Base-by-base conservation (phyloP, 2,888 invertebrate species). In the Scaptomyza reducta region DNA sequence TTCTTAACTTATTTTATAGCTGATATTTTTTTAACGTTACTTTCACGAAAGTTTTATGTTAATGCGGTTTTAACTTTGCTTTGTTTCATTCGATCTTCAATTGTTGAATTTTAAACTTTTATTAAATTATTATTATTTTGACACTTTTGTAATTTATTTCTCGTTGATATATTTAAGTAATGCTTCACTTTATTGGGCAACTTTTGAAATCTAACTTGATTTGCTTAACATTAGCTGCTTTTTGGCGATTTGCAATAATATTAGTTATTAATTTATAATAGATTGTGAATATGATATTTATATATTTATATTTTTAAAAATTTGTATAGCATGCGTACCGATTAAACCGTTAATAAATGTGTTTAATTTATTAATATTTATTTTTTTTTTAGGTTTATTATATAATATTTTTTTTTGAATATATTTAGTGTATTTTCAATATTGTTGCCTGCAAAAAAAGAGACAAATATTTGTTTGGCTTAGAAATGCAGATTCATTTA, bases 391-490 rank as follows among this genome's bases (percentile, higher is more conserved):
- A 22, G 18, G 16, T 25, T 40, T 40, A 53, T 13, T 18, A 18
- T 7, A n/a, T n/a, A n/a, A n/a, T 31, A 45, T 41, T 14, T 33
- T 44, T 54, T 14, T 4, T 27, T 18, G 18, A 55, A 31, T 31
- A 27, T 27, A 27, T 33, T 64, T 29, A 44, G 22, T 27, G 22
- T 18, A 47, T 14, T 14, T 54, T 29, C 18, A 14, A 42, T 35
- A 31, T 70, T 47, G 10, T 51, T 44, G 56, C 44, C 76, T 77
- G 76, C n/a, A 77, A 33, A 54, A 81, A 22, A 62, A 31, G 10
- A 62, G 16, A 55, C 14, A 16, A 35, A 50, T 44, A 25, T 18
- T 18, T 41, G 3, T 22, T 29, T 44, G 6, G 10, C 13, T 44
- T 54, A 14, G 33, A 22, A 22, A 22, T 2, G n/a, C n/a, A n/a